Conservation (phyloP, 2,888 invertebrate genomes). For the Thymelicus sylvestris region DNA sequence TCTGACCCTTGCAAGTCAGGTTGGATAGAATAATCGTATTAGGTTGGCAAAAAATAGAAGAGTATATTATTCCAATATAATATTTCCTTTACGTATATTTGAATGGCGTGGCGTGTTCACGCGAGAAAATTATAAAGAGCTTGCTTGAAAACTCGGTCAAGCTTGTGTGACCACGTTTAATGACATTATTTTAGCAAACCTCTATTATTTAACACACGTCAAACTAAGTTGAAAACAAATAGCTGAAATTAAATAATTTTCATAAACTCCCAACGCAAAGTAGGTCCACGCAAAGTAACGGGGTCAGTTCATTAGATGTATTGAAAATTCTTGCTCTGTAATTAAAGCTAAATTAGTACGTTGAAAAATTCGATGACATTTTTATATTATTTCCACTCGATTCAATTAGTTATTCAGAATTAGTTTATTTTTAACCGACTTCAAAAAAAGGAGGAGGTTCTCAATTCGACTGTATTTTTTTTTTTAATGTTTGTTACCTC, state of each 20-base stretch:
- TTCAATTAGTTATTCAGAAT: no score
- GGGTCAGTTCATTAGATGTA: constrained; percentile 29
- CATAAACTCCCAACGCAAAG: constrained; percentile 5
- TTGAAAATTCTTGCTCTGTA: constrained; percentile 16
- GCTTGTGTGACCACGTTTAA: constrained; percentile 8
- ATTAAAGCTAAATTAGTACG: constrained; percentile 19
- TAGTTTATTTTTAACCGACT: no score
- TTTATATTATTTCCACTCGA: no score
- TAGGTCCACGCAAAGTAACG: constrained; percentile 6
- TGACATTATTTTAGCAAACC: constrained; percentile 9
- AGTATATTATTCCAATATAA: background rate
- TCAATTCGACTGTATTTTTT: no score
- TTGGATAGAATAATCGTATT: no score
- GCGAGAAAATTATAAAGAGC: background rate
- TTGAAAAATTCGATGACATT: background rate
- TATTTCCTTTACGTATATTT: background rate
- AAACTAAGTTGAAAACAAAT: constrained; percentile 10
- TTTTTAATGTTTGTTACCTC: no score
- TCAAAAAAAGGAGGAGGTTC: no score
- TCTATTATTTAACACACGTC: constrained; percentile 8
- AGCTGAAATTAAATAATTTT: constrained; percentile 23
- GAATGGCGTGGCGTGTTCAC: background rate
- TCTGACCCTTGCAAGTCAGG: no score
- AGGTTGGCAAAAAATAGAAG: no score
- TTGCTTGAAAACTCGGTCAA: constrained; percentile 11